Evolutionary conservation across 2,888 invertebrate species (phyloP), one percentile per base, ranked within the genome.

Genomic region (Caenorhabditis sulstoni): DNA sequence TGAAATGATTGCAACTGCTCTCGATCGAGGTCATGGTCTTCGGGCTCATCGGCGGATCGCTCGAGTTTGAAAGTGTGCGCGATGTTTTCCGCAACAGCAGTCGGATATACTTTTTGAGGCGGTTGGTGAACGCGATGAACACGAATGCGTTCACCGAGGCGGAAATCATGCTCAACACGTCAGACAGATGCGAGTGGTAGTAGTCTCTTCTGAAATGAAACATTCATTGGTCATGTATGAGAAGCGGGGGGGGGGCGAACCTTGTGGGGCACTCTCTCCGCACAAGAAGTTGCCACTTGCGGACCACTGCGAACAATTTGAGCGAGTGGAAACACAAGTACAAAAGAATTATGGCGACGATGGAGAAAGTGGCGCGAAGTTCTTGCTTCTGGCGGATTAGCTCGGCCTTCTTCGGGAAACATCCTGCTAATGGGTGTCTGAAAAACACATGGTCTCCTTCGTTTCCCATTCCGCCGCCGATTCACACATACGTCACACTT

Each of bases 101-200:
- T 61, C 85, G 86, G 14, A 89, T 83, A 70, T 90, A 89, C 61
- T 83, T 81, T 73, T 81, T 84, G 55, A 82, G 61, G 16, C 79
- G 81, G 58, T 88, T 90, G 12, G 89, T 90, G 81, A 89, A 90
- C 9, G 89, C 90, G 47, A 89, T 89, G 77, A 89, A 89, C 11
- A 89, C 89, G 73, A 89, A 90, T 22, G 89, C 90, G 74, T 89
- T 90, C 50, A 89, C 85, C 9, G 88, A 84, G 5, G 89, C 87
- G 23, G 89, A 89, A 44, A 88, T 81, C 82, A 90, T 84, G 20
- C 88, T 87, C 44, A 89, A 83, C n/a, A 89, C 82, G 61, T 83
- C 85, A 47, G 86, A 84, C 44, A 89, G 61, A 68, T 87, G 86
- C 16, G 88, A 87, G 49, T 87, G 87, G 62, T 89, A 84, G 75